Percentiles rank a stretch among this genome's conserved stretches.
Evolutionary conservation across 1,140 invertebrate genomes (phyloP).

Genomic region (Zophobas atratus): DNA sequence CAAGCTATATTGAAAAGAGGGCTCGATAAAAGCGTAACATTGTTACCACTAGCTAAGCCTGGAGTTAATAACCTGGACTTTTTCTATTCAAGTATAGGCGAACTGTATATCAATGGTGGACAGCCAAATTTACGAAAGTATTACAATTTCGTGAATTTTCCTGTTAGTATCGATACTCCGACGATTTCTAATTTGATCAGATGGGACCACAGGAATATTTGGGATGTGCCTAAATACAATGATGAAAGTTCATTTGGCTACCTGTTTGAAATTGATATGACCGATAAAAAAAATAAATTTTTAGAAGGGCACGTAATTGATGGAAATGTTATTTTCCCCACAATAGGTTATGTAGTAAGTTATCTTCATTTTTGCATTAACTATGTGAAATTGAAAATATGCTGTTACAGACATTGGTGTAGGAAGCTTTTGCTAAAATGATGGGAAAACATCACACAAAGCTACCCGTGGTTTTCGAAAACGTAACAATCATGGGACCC

Average conservation of each 20-base stretch:
- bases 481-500: conserved; percentile 79
- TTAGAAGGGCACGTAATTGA: conserved; percentile 81
- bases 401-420: conserved; percentile 80
- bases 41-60: not conserved
- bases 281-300: conserved; percentile 73
- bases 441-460: conserved; percentile 72
- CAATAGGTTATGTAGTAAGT: conserved; percentile 31
- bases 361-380: too few relatives aligned
- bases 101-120: conserved; percentile 78
- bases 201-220: conserved; percentile 80
- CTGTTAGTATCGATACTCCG: conserved; percentile 81
- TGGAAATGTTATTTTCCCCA: conserved; percentile 58
- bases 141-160: conserved; percentile 77
- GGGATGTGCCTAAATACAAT: conserved; percentile 62
- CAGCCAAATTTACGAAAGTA: conserved; percentile 74
- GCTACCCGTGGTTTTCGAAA: conserved; percentile 77
- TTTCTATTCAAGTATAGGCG: conserved; percentile 61
- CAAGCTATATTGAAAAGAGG: conserved; percentile 79
- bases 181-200: conserved; percentile 79
- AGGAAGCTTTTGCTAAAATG: conserved; percentile 80
- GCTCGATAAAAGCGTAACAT: conserved; percentile 65
- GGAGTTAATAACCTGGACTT: conserved; percentile 26
- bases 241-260: conserved; percentile 61
- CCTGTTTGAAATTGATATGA: conserved; percentile 66
- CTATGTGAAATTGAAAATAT: not conserved